Conservation (phyloP, 2,797 vertebrate species). For the Microchirus variegatus region DNA sequence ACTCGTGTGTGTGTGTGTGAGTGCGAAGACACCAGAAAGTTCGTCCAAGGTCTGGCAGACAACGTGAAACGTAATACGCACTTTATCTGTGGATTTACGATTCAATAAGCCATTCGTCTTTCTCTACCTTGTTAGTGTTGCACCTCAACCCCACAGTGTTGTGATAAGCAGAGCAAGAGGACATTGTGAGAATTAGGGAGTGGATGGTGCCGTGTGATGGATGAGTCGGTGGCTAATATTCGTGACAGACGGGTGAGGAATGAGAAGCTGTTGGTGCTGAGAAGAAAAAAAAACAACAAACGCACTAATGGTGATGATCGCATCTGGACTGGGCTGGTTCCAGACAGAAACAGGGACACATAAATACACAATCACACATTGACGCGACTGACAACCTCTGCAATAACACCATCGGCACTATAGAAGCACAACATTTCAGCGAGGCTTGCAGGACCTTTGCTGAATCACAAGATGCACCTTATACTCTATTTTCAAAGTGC, state of each 20-base stretch:
- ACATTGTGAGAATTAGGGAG: conserved; percentile 59
- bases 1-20: conserved; percentile 19
- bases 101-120: conserved; percentile 55
- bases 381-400: too few relatives aligned
- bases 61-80: conserved; percentile 45
- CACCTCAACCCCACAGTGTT: conserved; percentile 32
- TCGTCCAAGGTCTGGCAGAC: conserved; percentile 45
- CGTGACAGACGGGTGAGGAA: conserved; percentile 69
- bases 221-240: conserved; percentile 61
- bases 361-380: too few relatives aligned
- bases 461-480: too few relatives aligned
- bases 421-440: not conserved
- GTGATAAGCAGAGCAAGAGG: conserved; percentile 62
- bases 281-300: conserved; percentile 52
- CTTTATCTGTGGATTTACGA: conserved; percentile 63
- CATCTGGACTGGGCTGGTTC: conserved; percentile 67
- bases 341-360: too few relatives aligned
- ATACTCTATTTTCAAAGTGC: conserved; percentile 18
- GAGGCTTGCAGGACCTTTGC: conserved; percentile 1
- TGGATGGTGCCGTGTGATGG: conserved; percentile 65
- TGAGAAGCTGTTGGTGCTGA: conserved; percentile 61
- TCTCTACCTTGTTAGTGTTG: conserved; percentile 64
- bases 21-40: conserved; percentile 28
- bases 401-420: conserved; percentile 3
- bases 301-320: conserved; percentile 57